These are phyloP conservation scores for Phrynocephalus guinanensis DNA, from an alignment of 2,797 vertebrate species.

Conservation along the genomic window DNA sequence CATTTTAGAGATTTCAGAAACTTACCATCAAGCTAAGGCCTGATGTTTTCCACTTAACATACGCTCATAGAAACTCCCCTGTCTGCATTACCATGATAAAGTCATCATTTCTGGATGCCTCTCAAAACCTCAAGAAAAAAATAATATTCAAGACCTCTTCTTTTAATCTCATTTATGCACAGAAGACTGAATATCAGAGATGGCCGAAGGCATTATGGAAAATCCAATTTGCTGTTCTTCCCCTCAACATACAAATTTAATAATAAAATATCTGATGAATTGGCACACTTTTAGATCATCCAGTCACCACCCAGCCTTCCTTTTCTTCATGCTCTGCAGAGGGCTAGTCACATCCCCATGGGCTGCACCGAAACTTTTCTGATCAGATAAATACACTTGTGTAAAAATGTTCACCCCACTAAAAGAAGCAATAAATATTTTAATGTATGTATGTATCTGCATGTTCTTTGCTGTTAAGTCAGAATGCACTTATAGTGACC, in stretches of 20 bases:
- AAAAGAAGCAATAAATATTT: too few species aligned
- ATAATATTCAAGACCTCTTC: constrained; percentile 41
- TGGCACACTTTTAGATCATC: not conserved
- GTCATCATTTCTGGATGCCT: not conserved
- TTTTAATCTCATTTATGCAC: constrained; percentile 17
- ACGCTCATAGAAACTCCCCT: not conserved
- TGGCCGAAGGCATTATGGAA: not conserved
- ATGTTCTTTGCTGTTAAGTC: too few species aligned
- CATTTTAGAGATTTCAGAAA: not conserved
- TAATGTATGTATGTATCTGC: too few species aligned
- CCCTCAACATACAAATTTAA: not conserved
- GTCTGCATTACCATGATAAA: not conserved
- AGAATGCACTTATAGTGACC: too few species aligned
- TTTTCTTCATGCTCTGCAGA: not conserved
- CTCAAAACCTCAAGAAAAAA: constrained; percentile 45
- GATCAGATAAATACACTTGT: not conserved
- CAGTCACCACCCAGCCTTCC: not conserved
- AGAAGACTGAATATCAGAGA: not conserved
- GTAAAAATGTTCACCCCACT: fast-evolving
- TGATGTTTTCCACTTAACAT: not conserved
- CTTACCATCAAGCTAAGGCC: not conserved
- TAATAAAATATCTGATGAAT: constrained; percentile 5
- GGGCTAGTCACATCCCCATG: not conserved
- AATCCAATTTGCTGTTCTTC: constrained; percentile 17
- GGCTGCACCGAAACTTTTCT: constrained; percentile 28